Base-by-base conservation (phyloP, 2,113 vertebrate species). In the Clarias gariepinus region DNA sequence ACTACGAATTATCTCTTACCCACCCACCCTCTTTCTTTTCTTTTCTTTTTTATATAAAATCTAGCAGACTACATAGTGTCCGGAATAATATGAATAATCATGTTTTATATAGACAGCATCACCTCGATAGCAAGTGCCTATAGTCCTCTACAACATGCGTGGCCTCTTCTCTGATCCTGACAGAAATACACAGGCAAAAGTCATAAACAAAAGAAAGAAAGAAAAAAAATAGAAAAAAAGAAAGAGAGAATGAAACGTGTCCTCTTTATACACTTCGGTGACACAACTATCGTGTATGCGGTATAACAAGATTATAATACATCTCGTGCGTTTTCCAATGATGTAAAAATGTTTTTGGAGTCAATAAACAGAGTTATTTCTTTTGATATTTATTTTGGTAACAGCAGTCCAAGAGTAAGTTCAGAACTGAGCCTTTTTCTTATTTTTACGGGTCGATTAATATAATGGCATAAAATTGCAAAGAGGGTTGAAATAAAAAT, bases 61-160 rank as follows among this genome's bases (percentile, higher is more conserved):
- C 98, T 99, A 99, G 95, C 97, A 99, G 98, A 99, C 98, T 99
- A 99, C 98, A 99, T 97, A 99, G 98, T 99, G 98, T 99, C 98
- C 98, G 96, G 96, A 97, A 97, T 98, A 98, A 97, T 97, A 96
- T 96, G 96, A 79, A 73, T 87, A 87, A 41, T 66, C 63, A 76
- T 97, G 97, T 97, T 97, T 97, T 96, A 94, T 98, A 98, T 98
- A 99, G 98, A 98, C 98, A 80, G 57, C 78, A 98, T 98, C 95
- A 98, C 97, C 96, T 97, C 95, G 94, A 92, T 95, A 97, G 97
- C 97, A 97, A 97, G 96, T 98, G 98, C 96, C 98, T 99, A 99
- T 97, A 98, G 94, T 94, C 95, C 93, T 95, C 91, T 93, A 93
- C 93, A 92, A 96, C 97, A 96, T 96, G 97, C 97, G 96, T 95